Conservation (phyloP, 2,113 vertebrate genomes). For the Oryctolagus cuniculus region mOryCun1.1 NC_091441.1:70495501-70496000, state of each 20-base stretch:
- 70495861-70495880: background rate
- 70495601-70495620: background rate
- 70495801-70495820: background rate
- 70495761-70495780: background rate
- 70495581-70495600: background rate
- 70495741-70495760: background rate
- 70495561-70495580: background rate
- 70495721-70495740: background rate
- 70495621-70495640: background rate
- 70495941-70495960: background rate
- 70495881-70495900: background rate
- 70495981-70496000: too few species aligned
- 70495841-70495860: background rate
- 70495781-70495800: background rate
- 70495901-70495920: background rate
- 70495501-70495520: too few species aligned
- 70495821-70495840: background rate
- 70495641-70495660: background rate
- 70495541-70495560: background rate
- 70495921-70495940: background rate
- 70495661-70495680: slow-evolving; percentile 3
- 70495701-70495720: slow-evolving; percentile 13
- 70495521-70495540: background rate
- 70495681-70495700: background rate
- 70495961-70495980: too few species aligned